Evolutionary conservation across 2,888 invertebrate species (phyloP), one percentile per base, ranked within the genome.

Genomic region (Pyrrhopygopsis socrates): DNA sequence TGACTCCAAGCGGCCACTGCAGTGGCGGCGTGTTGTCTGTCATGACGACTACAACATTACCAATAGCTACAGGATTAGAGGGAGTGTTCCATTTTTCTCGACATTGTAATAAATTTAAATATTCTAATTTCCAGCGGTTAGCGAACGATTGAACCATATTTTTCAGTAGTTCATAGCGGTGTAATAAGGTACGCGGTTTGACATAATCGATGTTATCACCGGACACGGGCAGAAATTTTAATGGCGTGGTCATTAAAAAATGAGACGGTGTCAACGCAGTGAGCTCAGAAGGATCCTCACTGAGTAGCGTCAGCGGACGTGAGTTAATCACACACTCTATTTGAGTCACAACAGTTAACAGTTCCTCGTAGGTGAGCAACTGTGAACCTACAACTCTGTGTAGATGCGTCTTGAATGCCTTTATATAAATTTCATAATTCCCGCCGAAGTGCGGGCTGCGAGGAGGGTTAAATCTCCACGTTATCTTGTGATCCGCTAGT

Each of bases 111-210:
- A 79, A 50, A 60, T 79, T 70, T 29, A 80, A 30, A 38, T 80
- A 80, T 50, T 80, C 80, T 30, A 34, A 29, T 34, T 80, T 80
- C 80, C 80, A 80, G n/a, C 73, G 38, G 13, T 73, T 80, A n/a
- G 65, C 38, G 50, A 80, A 80, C 60, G 73, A 73, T n/a, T 80
- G 77, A 45, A 77, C 50, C 67, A 77, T 45, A 9, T 77, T 65
- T 24, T 76, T 63, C 41, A 76, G 38, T 24, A 76, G 38, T 13
- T 60, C 76, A 63, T 76, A 76, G 29, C 67, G 76, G 60, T 76
- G 18, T 65, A 76, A 65, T n/a, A 77, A 34, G 45, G 29, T 41
- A 6, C 29, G 45, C 29, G 60, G 73, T 22, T 80, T 34, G 20
- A 34, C 27, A 58, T 30, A 58, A 50, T 22, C 65, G 18, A 5